Evolutionary conservation across 2,888 invertebrate species (phyloP).

Genomic region (Microplitis manilae): DNA sequence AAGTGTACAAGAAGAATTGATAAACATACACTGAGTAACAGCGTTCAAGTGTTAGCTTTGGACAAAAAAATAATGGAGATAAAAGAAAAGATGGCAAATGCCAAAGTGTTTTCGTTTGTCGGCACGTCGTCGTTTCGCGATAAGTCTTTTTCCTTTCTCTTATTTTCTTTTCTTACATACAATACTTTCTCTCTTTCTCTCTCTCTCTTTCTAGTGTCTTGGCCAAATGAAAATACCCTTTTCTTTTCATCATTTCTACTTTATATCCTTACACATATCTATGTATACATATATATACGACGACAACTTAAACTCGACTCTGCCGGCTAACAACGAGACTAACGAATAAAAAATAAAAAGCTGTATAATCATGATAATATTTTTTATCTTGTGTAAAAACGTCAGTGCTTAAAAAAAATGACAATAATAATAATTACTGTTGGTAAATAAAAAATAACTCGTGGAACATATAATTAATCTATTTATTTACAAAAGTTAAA

Average conservation of each 20-base stretch:
- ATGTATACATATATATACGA: background rate
- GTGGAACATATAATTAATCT: too few relatives aligned
- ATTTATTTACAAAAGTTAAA: too few relatives aligned
- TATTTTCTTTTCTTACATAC: background rate
- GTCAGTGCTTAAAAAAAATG: background rate
- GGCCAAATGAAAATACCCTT: background rate
- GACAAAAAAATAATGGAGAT: conserved; percentile 11
- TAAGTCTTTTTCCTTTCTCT: conserved; percentile 26
- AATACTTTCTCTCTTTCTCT: background rate
- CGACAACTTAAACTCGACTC: background rate
- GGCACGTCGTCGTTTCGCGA: conserved; percentile 11
- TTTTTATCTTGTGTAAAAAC: conserved; percentile 1
- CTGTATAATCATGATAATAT: conserved; percentile 3
- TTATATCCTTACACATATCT: background rate
- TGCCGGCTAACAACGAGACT: background rate
- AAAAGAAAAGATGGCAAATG: conserved; percentile 40
- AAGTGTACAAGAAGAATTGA: background rate
- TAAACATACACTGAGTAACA: conserved; percentile 29
- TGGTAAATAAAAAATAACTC: too few relatives aligned
- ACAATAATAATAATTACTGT: background rate
- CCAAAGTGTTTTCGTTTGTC: conserved; percentile 39
- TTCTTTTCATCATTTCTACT: background rate
- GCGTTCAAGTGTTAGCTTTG: conserved; percentile 30
- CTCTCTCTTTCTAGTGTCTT: background rate
- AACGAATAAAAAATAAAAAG: background rate